Base-by-base conservation (phyloP, 1,140 invertebrate species). In the Danaus melanippus region DNA sequence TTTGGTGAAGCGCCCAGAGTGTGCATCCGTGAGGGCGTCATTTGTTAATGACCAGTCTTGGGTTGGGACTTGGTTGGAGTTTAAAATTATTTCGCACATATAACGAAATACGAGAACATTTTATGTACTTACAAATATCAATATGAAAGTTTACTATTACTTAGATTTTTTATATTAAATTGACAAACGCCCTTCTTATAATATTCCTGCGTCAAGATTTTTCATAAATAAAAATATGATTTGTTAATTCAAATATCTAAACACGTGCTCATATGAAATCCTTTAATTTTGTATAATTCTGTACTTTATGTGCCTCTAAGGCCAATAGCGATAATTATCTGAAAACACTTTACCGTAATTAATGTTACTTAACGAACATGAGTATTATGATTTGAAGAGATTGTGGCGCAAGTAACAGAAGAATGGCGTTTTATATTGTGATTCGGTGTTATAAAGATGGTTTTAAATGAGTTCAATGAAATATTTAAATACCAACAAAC, bases 261-360 rank as follows among this genome's bases (percentile, higher is more conserved):
- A n/a, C n/a, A n/a, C n/a, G n/a, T n/a, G 21, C 21, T 32, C 21
- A 32, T 3, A 32, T 32, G 6, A 32, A 32, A 32, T 32, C 21
- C 2, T 32, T 32, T 32, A 2, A 32, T 32, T 32, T 32, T 32
- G 21, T 32, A 32, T 32, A 32, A 32, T 7, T 32, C 21, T 7
- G 21, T 7, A 32, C 6, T 32, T 32, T 32, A 32, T 32, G 21
- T 32, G 2, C 21, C 21, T 53, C 53, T 55, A 57, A 39, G 53
- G 48, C 41, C 58, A 53, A 62, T 45, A 49, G 53, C 41, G 46
- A 52, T 48, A 62, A 69, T 64, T 69, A 66, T 69, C 64, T 62
- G 49, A 58, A 60, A 66, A 66, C 59, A 69, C 62, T 68, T 62
- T 12, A 42, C 21, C 43, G 55, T 66, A 69, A 69, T 69, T 66